Evolutionary conservation across 1,140 invertebrate species (phyloP).

Genomic region (Neuroterus valhalla): DNA sequence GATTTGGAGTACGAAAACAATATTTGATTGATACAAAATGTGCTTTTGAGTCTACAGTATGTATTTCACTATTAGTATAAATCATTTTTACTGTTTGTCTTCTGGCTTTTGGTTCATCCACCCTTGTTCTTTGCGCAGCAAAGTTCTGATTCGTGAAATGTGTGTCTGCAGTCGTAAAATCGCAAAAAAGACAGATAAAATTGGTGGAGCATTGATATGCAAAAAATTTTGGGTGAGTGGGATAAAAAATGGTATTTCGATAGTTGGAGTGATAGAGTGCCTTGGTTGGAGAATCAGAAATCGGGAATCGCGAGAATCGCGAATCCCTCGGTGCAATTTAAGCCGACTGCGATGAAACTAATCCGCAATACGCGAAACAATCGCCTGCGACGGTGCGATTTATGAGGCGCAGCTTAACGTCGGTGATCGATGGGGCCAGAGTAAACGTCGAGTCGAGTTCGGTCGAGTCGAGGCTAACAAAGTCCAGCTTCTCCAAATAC

Average conservation of each 20-base stretch:
- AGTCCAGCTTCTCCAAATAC: constrained; percentile 26
- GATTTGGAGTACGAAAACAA: no score
- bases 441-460: constrained; percentile 15
- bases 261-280: constrained; percentile 22
- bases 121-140: neutral
- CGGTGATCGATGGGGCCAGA: constrained; percentile 33
- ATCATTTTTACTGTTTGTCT: neutral
- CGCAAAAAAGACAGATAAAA: neutral
- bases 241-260: constrained; percentile 5
- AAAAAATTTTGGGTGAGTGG: neutral
- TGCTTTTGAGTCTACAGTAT: no score
- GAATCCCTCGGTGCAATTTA: constrained; percentile 15
- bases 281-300: neutral
- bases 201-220: constrained; percentile 10
- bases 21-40: no score
- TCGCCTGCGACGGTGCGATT: constrained; percentile 36
- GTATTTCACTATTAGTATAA: neutral
- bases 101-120: neutral
- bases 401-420: constrained; percentile 31
- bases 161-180: neutral
- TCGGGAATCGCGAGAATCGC: constrained; percentile 23
- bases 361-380: constrained; percentile 39
- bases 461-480: constrained; percentile 22
- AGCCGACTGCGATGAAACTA: constrained; percentile 19
- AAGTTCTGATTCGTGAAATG: constrained; percentile 5